Percentiles rank a stretch among this genome's conserved stretches.
Evolutionary conservation across 2,797 vertebrate species (phyloP).

Genomic region (Gobionotothen gibberifrons): DNA sequence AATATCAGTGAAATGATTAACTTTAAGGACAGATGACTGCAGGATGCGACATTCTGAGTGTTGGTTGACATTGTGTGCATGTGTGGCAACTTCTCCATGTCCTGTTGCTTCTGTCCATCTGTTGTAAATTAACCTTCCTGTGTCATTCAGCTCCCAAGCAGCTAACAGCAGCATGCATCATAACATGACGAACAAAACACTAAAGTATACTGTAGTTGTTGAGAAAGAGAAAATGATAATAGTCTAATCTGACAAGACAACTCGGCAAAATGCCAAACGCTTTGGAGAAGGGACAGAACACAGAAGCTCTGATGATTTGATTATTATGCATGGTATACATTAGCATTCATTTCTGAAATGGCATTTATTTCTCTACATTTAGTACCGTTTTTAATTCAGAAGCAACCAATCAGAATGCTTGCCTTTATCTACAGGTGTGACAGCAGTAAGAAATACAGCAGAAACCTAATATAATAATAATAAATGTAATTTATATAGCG

Average conservation of each 20-base stretch:
- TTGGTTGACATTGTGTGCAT: constrained; percentile 29
- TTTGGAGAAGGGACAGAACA: neutral
- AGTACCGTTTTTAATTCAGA: neutral
- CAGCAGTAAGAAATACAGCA: neutral
- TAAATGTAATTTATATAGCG: too few relatives aligned
- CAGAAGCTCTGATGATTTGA: neutral
- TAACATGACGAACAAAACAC: constrained; percentile 10
- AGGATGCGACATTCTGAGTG: neutral
- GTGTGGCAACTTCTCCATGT: constrained; percentile 17
- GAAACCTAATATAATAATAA: neutral
- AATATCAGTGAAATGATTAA: neutral
- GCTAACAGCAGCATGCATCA: constrained; percentile 6
- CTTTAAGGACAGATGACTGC: neutral
- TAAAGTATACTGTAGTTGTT: neutral
- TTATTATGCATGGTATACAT: constrained; percentile 8
- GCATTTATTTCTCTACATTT: neutral
- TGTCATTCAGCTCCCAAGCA: constrained; percentile 34
- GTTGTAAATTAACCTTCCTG: constrained; percentile 57
- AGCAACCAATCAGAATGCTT: neutral
- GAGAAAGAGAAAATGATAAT: neutral
- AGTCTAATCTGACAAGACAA: constrained; percentile 16
- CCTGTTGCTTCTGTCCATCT: constrained; percentile 57
- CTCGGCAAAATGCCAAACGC: neutral
- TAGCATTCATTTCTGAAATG: constrained; percentile 2
- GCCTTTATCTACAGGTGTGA: neutral